Conservation (phyloP, 1,140 invertebrate genomes). For the Drosophila guanche region DNA sequence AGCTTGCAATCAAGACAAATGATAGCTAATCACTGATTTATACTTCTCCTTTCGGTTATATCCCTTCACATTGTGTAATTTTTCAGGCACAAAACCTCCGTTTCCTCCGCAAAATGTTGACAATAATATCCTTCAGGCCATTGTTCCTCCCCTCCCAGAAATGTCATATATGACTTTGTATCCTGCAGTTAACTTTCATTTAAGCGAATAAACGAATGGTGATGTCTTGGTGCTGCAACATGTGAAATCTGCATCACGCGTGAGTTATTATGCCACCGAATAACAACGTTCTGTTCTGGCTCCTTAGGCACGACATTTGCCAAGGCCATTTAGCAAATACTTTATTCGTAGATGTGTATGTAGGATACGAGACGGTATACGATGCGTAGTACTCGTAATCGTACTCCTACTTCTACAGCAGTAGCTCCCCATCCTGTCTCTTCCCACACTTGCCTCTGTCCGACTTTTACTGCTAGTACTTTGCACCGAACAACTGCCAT, state of each 20-base stretch:
- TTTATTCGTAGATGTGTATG: conserved; percentile 29
- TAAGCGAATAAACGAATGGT: conserved; percentile 15
- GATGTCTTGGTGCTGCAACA: conserved; percentile 4
- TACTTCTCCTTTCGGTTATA: too few relatives aligned
- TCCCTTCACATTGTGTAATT: too few relatives aligned
- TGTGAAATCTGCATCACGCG: conserved; percentile 69
- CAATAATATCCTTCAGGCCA: not conserved
- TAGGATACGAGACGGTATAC: too few relatives aligned
- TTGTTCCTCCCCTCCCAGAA: not conserved
- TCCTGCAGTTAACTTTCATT: conserved; percentile 26
- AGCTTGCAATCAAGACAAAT: too few relatives aligned
- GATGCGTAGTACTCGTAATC: too few relatives aligned
- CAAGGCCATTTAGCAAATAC: conserved; percentile 74
- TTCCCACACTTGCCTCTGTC: too few relatives aligned
- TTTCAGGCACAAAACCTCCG: not conserved
- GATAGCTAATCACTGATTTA: not conserved
- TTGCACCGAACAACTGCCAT: conserved; percentile 4
- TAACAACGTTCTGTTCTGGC: conserved; percentile 53
- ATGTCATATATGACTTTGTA: not conserved
- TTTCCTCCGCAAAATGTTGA: not conserved
- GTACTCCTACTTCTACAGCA: too few relatives aligned
- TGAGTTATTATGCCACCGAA: conserved; percentile 74
- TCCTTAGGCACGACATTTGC: conserved; percentile 77
- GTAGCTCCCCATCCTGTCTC: too few relatives aligned
- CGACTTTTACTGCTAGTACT: conserved; percentile 1